Base-by-base conservation (phyloP, 2,888 invertebrate genomes). In the Drosophila austrosaltans region DNA sequence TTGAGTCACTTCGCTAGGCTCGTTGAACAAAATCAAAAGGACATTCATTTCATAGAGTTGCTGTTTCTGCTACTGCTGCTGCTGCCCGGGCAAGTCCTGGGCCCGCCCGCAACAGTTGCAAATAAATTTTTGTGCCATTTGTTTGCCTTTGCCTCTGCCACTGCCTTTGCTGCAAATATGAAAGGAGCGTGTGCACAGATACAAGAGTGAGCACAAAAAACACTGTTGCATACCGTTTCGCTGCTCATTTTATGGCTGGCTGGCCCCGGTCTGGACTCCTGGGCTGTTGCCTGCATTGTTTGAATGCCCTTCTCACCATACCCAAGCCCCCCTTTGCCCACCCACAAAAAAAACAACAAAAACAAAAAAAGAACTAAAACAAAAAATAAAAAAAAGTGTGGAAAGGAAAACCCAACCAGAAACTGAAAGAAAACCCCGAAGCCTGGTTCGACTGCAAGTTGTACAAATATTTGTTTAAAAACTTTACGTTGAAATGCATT, bases 11-110 rank as follows among this genome's bases (percentile, higher is more conserved):
- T 83, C 89, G 85, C 89, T 89, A 88, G 89, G 87, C 85, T 89
- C 90, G 90, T 86, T 89, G 90, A 87, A 83, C 87, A 89, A 87
- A 89, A 90, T 90, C 90, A 89, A 89, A 89, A 87, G 87, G 85
- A 89, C 85, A 89, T 89, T 90, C 89, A 89, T 87, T 85, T 83
- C 57, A 89, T 82, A 78, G 84, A 89, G 90, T 79, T 80, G 79
- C 74, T 71, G 7, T 44, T 53, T 5, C 62, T 40, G 48, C 25
- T n/a, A 2, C 63, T 57, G 44, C 28, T 39, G 40, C 68, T 53
- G 36, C 8, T 36, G 36, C 36, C 36, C 36, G 36, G 2, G 2
- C 69, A 16, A 40, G 56, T 66, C 63, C 42, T 60, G 62, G 76
- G 63, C 62, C 65, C 59, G 70, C 20, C 66, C 66, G 74, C 71